A percentile compares a stretch with the other conserved stretches of the same genome.
phyloP scores from a whole-genome alignment of 2,888 invertebrate species.

The Trachelus stipa region DNA sequence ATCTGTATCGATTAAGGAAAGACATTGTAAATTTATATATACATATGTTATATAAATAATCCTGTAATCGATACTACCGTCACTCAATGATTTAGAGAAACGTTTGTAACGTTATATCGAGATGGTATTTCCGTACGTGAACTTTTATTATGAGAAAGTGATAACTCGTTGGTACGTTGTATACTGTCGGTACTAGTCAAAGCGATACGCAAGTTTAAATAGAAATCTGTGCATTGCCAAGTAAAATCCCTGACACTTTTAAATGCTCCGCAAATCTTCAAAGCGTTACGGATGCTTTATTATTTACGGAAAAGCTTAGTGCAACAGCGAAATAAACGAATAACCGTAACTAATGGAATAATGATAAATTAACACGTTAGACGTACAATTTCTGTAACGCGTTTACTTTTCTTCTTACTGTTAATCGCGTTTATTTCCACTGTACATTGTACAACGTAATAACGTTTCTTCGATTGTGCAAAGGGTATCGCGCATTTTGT shows the following conservation, averaged over 20 bases:
- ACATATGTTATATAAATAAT: not conserved
- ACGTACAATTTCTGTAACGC: not conserved
- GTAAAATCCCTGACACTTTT: not conserved
- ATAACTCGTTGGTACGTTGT: constrained; percentile 6
- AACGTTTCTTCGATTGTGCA: not conserved
- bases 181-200: not conserved
- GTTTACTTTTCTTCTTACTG: not conserved
- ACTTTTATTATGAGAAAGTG: not conserved
- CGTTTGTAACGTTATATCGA: not conserved
- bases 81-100: not conserved
- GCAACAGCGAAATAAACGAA: not conserved
- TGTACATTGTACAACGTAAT: not conserved
- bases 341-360: not conserved
- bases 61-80: not conserved
- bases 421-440: not conserved
- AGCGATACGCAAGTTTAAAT: not conserved
- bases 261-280: not conserved
- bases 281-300: not conserved
- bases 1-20: not conserved
- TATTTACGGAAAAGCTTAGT: too few species aligned
- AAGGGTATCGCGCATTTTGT: not conserved
- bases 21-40: not conserved
- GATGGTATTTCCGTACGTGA: constrained; percentile 17
- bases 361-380: not conserved
- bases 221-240: not conserved